Conservation (phyloP, 2,888 invertebrate species). For the Hydraecia micacea region DNA sequence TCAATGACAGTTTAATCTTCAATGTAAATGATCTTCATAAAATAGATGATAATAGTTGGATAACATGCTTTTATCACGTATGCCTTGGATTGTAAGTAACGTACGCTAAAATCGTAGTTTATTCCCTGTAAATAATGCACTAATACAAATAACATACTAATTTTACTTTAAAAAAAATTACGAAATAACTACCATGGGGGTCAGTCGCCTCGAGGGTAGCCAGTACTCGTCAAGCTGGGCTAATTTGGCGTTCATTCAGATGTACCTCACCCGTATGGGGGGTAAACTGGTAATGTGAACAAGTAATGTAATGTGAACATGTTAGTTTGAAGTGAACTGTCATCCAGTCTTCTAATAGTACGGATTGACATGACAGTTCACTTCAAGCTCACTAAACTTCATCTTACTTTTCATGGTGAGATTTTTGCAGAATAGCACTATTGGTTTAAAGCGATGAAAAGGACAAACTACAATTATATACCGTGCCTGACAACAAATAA, state of each 20-base stretch:
- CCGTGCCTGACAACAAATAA: background rate
- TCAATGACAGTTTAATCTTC: constrained; percentile 38
- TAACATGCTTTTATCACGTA: constrained; percentile 6
- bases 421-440: background rate
- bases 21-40: background rate
- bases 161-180: background rate
- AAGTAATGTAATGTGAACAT: no score
- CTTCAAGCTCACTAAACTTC: background rate
- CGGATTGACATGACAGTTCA: background rate
- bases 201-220: no score
- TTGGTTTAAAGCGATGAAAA: background rate
- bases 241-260: no score
- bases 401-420: background rate
- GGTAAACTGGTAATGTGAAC: no score
- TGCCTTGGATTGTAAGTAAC: background rate
- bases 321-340: background rate
- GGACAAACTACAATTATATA: background rate
- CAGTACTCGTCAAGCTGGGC: no score
- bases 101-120: constrained; percentile 2
- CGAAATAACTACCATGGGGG: background rate
- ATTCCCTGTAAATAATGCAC: background rate
- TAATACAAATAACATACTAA: constrained; percentile 17
- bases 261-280: no score
- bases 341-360: background rate
- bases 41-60: background rate